These are phyloP conservation scores for Cichladusa arquata DNA, from an alignment of 2,113 vertebrate genomes.

Conservation along the genomic window DNA sequence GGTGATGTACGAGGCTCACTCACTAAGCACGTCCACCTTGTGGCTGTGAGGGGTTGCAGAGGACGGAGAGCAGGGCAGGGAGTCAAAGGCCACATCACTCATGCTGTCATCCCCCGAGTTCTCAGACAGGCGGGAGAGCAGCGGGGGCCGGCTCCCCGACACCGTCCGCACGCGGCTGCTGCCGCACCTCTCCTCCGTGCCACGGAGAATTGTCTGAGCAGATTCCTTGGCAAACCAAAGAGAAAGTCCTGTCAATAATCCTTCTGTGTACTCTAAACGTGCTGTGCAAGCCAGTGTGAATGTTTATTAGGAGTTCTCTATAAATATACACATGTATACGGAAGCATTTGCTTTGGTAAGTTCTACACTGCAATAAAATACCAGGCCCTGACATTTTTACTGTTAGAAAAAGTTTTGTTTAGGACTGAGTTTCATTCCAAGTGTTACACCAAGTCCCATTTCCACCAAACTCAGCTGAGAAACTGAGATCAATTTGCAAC, in stretches of 20 bases:
- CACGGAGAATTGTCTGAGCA: conserved; percentile 88
- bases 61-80: conserved; percentile 86
- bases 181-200: conserved; percentile 91
- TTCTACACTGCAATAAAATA: neutral
- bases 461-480: neutral
- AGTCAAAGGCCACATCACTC: conserved; percentile 85
- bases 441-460: neutral
- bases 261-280: neutral
- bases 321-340: neutral
- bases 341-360: neutral
- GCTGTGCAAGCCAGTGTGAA: neutral
- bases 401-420: neutral
- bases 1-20: neutral
- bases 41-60: conserved; percentile 78
- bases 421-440: neutral
- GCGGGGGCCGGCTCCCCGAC: conserved; percentile 81
- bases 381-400: neutral
- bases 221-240: conserved; percentile 78
- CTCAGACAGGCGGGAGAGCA: conserved; percentile 87
- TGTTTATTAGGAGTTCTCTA: neutral
- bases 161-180: conserved; percentile 85
- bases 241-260: neutral
- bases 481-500: neutral
- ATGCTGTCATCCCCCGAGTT: conserved; percentile 88
- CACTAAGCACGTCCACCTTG: conserved; percentile 70